These are phyloP conservation scores for Acrocephalus kingi DNA, from an alignment of 2,113 vertebrate species.

Conservation along the genomic window DNA sequence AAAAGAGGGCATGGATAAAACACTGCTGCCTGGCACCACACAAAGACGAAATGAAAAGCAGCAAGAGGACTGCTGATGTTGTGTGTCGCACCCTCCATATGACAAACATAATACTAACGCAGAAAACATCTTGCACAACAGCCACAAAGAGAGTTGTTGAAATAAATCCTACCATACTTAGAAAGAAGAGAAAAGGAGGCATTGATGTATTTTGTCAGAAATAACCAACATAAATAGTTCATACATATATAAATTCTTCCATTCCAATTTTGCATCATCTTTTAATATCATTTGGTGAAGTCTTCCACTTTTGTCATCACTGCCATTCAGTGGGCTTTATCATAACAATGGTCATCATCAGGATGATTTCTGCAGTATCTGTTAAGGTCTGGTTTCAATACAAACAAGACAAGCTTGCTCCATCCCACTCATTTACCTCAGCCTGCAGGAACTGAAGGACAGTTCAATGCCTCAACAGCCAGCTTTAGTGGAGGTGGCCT, in stretches of 20 bases:
- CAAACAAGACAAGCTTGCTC: not conserved
- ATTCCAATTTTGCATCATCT: not conserved
- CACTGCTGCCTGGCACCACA: not conserved
- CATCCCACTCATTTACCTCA: not conserved
- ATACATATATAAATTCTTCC: not conserved
- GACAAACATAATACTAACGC: not conserved
- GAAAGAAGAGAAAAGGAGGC: not conserved
- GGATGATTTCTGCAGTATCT: not conserved
- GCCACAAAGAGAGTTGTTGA: not conserved
- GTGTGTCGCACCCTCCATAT: not conserved
- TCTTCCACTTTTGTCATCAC: not conserved
- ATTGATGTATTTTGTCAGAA: not conserved
- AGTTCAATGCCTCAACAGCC: not conserved
- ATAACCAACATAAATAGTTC: not conserved
- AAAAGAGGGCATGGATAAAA: not conserved
- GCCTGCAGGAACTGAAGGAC: not conserved
- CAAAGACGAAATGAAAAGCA: not conserved
- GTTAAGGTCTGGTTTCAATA: not conserved
- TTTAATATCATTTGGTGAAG: not conserved
- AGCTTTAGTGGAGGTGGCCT: not conserved
- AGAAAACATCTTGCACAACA: not conserved
- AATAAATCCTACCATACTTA: not conserved
- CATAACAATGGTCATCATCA: not conserved
- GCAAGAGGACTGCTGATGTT: not conserved
- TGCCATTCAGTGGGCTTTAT: not conserved